Base-by-base conservation (phyloP, 2,113 vertebrate species). In the Proteles cristata region DNA sequence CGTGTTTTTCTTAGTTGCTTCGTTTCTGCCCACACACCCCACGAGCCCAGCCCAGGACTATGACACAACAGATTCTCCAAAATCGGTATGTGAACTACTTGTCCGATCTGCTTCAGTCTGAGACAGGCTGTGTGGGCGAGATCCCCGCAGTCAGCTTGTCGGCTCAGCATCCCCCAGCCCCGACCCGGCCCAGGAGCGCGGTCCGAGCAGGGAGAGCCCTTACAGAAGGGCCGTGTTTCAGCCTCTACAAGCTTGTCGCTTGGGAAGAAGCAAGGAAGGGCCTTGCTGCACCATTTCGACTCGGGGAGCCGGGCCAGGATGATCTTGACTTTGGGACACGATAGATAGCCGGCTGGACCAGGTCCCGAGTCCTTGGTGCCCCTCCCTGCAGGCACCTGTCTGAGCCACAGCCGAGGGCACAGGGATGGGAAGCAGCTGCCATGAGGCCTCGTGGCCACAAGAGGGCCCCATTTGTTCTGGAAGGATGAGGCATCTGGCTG, bases 391-490 rank as follows among this genome's bases (percentile, higher is more conserved):
- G 74, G 39, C 28, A 21, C 81, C 9, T 9, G 55, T 33, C 86
- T 73, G n/a, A 33, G 69, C 68, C 11, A 25, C 86, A 3, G 15
- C 73, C 93, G 43, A 95, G 87, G 76, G 53, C 94, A 45, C 4
- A 0, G 23, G 33, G 61, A 31, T 14, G 71, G 45, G n/a, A 35
- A 61, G 19, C 1, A 0, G 26, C 33, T 28, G 76, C 58, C n/a
- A 14, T 85, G 82, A 90, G 87, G 53, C 69, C 84, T 73, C 0
- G 19, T 35, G 28, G 76, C 96, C 98, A 96, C 97, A 43, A 97
- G 98, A 93, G 98, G 98, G 98, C 90, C 71, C 97, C 90, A 14
- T 87, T 33, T 55, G 90, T 43, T 69, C 93, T 82, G 91, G 21
- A 89, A 97, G 97, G 69, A 90, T 63, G 0, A 10, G 39, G 61